Evolutionary conservation across 1,140 invertebrate species (phyloP).

Genomic region (Papilio polyxenes): DNA sequence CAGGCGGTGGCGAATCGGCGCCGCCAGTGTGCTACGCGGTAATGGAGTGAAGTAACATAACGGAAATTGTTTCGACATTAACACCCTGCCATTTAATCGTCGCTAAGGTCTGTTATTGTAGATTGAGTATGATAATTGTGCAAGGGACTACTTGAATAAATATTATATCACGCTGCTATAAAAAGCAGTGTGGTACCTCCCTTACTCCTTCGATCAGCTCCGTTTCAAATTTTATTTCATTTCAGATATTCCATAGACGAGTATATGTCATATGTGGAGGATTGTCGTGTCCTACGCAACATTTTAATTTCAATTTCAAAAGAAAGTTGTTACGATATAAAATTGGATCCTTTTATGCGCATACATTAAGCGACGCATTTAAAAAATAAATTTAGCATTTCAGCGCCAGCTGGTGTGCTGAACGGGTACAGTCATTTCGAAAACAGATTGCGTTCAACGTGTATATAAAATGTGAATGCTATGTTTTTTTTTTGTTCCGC

Average conservation of each 20-base stretch:
- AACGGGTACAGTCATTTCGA: conserved; percentile 29
- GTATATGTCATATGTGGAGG: neutral
- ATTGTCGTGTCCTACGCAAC: conserved; percentile 15
- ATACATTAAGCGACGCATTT: conserved; percentile 35
- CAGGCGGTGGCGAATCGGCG: neutral
- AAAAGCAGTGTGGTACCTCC: neutral
- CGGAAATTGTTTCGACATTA: neutral
- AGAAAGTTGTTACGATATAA: conserved; percentile 35
- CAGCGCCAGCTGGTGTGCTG: conserved; percentile 31
- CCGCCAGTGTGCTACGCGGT: neutral
- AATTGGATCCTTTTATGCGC: conserved; percentile 36
- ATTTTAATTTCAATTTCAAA: conserved; percentile 34
- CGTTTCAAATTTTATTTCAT: conserved; percentile 18
- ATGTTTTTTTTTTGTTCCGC: conserved; percentile 13
- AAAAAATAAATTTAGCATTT: conserved; percentile 26
- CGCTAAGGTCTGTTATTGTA: neutral
- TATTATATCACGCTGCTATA: neutral
- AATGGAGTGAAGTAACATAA: neutral
- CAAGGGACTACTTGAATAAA: neutral
- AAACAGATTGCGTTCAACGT: conserved; percentile 36
- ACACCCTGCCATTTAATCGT: neutral
- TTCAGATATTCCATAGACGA: neutral
- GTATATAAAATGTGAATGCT: neutral
- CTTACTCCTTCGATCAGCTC: neutral
- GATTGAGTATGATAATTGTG: neutral